phyloP scores from a whole-genome alignment of 1,140 invertebrate genomes.

The Laupala kohalensis region DNA sequence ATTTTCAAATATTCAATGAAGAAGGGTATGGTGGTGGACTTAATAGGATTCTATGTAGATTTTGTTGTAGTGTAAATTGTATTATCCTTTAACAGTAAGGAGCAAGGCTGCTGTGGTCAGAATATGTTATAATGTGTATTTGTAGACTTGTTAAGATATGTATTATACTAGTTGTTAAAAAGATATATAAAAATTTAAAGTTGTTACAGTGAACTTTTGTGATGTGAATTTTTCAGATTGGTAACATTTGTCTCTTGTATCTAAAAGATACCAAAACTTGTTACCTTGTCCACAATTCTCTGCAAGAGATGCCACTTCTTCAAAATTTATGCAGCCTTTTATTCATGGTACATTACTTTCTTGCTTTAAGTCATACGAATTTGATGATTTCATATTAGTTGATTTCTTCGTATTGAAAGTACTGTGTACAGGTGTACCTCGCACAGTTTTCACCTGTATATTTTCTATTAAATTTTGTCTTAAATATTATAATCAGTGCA shows the following conservation, averaged over 20 bases:
- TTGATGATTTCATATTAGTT: background rate
- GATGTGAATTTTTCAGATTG: conserved; percentile 7
- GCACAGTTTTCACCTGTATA: background rate
- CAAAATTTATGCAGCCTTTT: background rate
- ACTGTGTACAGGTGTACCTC: too few species aligned
- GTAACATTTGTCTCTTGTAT: conserved; percentile 6
- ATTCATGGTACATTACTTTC: conserved; percentile 1
- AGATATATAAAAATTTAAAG: conserved; percentile 1
- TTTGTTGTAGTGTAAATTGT: background rate
- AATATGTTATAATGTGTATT: conserved; percentile 14
- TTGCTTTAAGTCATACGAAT: background rate
- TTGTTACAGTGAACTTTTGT: conserved; percentile 14
- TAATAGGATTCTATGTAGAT: conserved; percentile 4
- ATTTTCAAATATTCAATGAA: conserved; percentile 13
- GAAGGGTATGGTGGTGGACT: conserved; percentile 16
- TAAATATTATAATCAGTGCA: too few species aligned
- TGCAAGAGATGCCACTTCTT: conserved; percentile 12
- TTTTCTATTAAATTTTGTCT: background rate
- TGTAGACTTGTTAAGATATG: conserved; percentile 15
- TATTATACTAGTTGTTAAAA: conserved; percentile 11
- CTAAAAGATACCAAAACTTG: conserved; percentile 5
- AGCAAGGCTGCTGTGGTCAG: conserved; percentile 17
- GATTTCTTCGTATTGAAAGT: background rate
- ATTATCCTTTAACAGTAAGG: background rate
- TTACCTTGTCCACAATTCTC: conserved; percentile 8